Conservation (phyloP, 1,140 invertebrate species). For the Formica exsecta region DNA sequence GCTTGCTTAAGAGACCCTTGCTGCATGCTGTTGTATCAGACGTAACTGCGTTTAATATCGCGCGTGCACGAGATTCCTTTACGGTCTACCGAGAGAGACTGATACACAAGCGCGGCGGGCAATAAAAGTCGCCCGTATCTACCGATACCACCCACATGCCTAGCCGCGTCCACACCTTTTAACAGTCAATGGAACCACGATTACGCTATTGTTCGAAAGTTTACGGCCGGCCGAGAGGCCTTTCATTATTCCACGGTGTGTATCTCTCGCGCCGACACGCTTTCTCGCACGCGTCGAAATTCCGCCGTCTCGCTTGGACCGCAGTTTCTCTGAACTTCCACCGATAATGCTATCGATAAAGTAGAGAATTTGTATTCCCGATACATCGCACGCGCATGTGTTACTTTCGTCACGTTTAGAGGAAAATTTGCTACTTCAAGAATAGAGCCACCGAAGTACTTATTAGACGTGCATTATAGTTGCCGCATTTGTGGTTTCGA, state of each 20-base stretch:
- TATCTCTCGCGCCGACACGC: constrained; percentile 47
- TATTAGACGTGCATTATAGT: too few relatives aligned
- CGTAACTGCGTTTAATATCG: constrained; percentile 45
- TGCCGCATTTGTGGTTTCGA: not conserved
- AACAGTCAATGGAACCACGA: constrained; percentile 56
- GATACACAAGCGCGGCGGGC: constrained; percentile 38
- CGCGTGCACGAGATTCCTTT: constrained; percentile 50
- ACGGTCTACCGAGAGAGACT: constrained; percentile 28
- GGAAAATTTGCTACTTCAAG: constrained; percentile 26
- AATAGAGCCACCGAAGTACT: not conserved
- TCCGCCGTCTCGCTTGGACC: not conserved
- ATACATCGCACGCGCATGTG: too few relatives aligned
- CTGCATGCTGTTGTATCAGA: constrained; percentile 15
- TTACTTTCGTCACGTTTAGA: not conserved
- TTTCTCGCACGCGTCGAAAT: constrained; percentile 45
- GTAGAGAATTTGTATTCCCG: constrained; percentile 39
- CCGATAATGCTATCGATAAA: constrained; percentile 53
- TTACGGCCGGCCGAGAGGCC: constrained; percentile 44
- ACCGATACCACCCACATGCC: constrained; percentile 47
- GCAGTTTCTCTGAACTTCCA: constrained; percentile 41
- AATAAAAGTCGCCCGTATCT: constrained; percentile 53
- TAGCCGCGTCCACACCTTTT: constrained; percentile 41
- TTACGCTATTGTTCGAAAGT: constrained; percentile 60
- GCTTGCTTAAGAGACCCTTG: not conserved
- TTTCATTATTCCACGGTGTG: constrained; percentile 41